Conservation (phyloP, 2,888 invertebrate species). For the Hypselothyrea guttata region DNA sequence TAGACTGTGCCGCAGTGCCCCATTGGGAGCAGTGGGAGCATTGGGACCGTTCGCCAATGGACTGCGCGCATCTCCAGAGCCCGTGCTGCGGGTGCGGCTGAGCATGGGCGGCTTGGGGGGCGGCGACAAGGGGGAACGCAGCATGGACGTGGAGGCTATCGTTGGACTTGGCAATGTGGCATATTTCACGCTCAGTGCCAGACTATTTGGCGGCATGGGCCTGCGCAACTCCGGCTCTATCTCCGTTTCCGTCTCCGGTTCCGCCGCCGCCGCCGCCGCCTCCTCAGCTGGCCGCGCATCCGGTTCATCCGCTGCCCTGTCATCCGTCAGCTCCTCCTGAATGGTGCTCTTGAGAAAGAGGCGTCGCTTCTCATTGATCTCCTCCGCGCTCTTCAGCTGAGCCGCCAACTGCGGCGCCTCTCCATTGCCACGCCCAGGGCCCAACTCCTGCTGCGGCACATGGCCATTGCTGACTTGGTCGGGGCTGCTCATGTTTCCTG, state of each 20-base stretch:
- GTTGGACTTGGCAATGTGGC: constrained; percentile 61
- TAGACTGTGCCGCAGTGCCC: too few species aligned
- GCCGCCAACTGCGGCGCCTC: constrained; percentile 50
- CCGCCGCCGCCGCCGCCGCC: neutral
- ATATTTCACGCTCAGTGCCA: constrained; percentile 58
- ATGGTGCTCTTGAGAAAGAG: constrained; percentile 70
- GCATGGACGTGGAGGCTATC: constrained; percentile 28
- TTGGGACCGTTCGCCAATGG: constrained; percentile 44
- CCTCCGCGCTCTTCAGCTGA: constrained; percentile 72
- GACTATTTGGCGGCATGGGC: constrained; percentile 38
- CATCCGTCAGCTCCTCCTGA: constrained; percentile 35
- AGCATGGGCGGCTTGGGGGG: constrained; percentile 80
- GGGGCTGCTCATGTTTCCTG: constrained; percentile 45
- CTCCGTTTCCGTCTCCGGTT: neutral
- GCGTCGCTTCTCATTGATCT: constrained; percentile 74
- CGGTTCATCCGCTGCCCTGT: constrained; percentile 25
- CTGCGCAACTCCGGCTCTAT: constrained; percentile 11
- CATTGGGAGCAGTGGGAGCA: too few species aligned
- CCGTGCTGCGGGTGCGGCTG: constrained; percentile 76
- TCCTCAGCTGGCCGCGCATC: neutral
- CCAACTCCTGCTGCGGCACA: neutral
- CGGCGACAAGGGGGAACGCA: constrained; percentile 69
- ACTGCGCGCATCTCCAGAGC: constrained; percentile 63
- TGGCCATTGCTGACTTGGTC: constrained; percentile 27
- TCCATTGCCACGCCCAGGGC: neutral